A percentile compares a stretch with the other conserved stretches of the same genome.
These are phyloP conservation scores for Ptyas mucosa DNA, from an alignment of 2,113 vertebrate genomes.

Conservation along the genomic window DNA sequence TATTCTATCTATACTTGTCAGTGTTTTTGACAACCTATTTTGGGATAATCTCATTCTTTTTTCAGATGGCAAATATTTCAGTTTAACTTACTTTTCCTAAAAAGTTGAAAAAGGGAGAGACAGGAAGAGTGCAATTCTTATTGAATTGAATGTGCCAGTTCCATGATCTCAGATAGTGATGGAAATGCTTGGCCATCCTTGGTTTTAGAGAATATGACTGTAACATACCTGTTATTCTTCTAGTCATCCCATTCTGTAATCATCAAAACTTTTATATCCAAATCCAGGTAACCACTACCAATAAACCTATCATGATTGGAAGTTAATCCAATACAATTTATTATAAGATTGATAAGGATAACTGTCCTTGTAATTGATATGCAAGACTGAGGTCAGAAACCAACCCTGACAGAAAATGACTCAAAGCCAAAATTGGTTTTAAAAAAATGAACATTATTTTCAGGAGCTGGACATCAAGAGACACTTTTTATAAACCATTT, in stretches of 20 bases:
- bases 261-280: neutral
- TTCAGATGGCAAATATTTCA: constrained; percentile 58
- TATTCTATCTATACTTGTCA: constrained; percentile 72
- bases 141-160: neutral
- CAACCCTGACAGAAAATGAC: neutral
- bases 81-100: constrained; percentile 53
- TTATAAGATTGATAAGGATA: neutral
- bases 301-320: neutral
- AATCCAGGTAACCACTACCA: neutral
- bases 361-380: neutral
- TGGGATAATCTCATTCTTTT: constrained; percentile 70
- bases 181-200: neutral
- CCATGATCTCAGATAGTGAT: no score
- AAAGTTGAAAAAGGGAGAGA: constrained; percentile 34
- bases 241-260: neutral
- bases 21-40: constrained; percentile 69
- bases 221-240: neutral
- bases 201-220: neutral
- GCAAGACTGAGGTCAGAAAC: neutral
- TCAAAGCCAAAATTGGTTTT: neutral
- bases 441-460: neutral
- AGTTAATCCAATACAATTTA: neutral
- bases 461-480: neutral
- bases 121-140: neutral
- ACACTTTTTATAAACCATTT: neutral